Evolutionary conservation across 1,140 invertebrate genomes (phyloP).

Genomic region (Lithobius niger): DNA sequence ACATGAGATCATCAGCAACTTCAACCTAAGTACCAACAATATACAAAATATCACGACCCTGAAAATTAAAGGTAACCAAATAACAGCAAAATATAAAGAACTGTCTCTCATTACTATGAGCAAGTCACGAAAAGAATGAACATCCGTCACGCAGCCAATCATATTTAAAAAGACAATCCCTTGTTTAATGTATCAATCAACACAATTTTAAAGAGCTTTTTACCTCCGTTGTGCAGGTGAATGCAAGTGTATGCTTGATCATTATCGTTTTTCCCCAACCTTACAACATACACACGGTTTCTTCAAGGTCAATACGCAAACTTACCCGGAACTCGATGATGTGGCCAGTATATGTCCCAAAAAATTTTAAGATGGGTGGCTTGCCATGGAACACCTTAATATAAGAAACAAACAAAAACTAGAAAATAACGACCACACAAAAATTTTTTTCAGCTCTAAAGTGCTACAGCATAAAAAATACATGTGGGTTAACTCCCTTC

Average conservation of each 20-base stretch:
- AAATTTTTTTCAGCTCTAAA: too few species aligned
- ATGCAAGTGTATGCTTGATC: too few species aligned
- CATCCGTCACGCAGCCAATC: too few species aligned
- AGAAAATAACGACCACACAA: constrained; percentile 24
- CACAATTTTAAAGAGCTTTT: constrained; percentile 1
- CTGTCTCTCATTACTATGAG: not conserved
- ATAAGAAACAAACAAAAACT: constrained; percentile 3
- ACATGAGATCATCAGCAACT: constrained; percentile 39
- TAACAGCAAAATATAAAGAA: not conserved
- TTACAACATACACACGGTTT: too few species aligned
- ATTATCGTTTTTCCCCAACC: too few species aligned
- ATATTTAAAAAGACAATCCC: not conserved
- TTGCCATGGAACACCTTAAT: constrained; percentile 20
- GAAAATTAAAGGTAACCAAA: too few species aligned
- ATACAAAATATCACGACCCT: too few species aligned
- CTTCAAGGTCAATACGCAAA: constrained; percentile 5
- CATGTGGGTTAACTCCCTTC: too few species aligned
- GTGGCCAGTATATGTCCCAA: constrained; percentile 48
- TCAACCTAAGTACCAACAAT: constrained; percentile 37
- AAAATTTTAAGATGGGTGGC: constrained; percentile 29
- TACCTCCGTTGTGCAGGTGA: too few species aligned
- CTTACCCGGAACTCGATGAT: constrained; percentile 49
- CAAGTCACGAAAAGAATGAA: not conserved
- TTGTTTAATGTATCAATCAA: not conserved
- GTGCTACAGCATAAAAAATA: too few species aligned